Base-by-base conservation (phyloP, 2,113 vertebrate species). In the Boulengeromyrus knoepffleri region DNA sequence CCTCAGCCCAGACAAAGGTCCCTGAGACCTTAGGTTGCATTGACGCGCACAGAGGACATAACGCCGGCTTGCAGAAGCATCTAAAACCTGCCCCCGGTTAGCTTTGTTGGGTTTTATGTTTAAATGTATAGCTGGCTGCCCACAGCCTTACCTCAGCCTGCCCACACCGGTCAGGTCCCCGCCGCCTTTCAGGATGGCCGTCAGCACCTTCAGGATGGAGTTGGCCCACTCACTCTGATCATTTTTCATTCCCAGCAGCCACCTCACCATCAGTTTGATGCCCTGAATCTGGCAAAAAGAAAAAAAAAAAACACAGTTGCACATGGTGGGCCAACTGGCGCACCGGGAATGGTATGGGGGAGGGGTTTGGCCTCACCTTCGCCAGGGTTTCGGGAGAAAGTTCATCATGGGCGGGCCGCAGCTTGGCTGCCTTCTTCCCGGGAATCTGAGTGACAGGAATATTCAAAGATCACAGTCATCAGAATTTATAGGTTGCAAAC, bases 231-330 rank as follows among this genome's bases (percentile, higher is more conserved):
- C 99, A 94, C 98, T 99, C 95, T 98, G 98, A 92, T 98, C 99
- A 94, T 99, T 99, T 94, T 98, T 99, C 96, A 99, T 98, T 91
- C 99, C 99, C 46, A 99, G 92, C 89, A 99, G 93, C 98, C 98
- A 99, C 77, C 98, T 96, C 92, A 99, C 99, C 98, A 99, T 99
- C 96, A 99, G 97, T 95, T 99, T 99, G 92, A 99, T 99, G 86
- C 98, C 99, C 91, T 99, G 98, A 90, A 99, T 99, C 99, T 97
- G 91, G 53, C 15, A 5, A n/a, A 46, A n/a, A 66, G 24, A 5
- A 31, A 13, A 31, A 31, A 13, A 31, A 9, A 62, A 66, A 31
- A 31, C 9, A 66, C 39, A 88, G 13, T 12, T 19, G 15, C 19
- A 47, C 10, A 17, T 12, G 45, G 45, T 21, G 83, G 83, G 8